Conservation (phyloP, 2,888 invertebrate genomes). For the Saturnia japonica region DNA sequence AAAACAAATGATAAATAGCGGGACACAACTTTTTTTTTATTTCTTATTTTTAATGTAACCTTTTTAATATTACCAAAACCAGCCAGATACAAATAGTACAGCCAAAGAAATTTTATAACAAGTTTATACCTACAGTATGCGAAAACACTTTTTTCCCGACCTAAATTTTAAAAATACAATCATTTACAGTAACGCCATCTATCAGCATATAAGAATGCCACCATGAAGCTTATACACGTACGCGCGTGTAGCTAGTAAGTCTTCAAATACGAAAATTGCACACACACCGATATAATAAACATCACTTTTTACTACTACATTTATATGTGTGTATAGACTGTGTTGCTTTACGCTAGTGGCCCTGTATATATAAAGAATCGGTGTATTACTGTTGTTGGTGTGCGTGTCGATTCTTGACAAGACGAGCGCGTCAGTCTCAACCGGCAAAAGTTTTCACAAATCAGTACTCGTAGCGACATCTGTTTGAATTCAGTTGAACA, state of each 20-base stretch:
- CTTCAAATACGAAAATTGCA: neutral
- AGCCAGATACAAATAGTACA: too few species aligned
- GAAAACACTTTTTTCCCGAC: too few species aligned
- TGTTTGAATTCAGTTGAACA: conserved; percentile 50
- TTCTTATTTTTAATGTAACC: too few species aligned
- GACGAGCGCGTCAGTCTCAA: conserved; percentile 33
- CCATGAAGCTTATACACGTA: neutral
- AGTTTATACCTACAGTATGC: too few species aligned
- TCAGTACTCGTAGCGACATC: conserved; percentile 68
- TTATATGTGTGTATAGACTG: conserved; percentile 35
- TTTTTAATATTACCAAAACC: too few species aligned
- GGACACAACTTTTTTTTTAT: too few species aligned
- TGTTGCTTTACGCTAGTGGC: conserved; percentile 30
- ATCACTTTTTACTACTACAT: conserved; percentile 30
- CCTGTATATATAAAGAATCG: conserved; percentile 20
- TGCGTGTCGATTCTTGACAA: conserved; percentile 42
- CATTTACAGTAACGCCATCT: conserved; percentile 57
- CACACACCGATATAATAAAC: neutral
- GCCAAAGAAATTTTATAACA: too few species aligned
- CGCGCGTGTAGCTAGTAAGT: neutral
- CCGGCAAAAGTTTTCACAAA: conserved; percentile 51
- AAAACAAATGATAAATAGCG: too few species aligned
- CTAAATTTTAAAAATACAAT: too few species aligned
- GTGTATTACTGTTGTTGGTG: conserved; percentile 28
- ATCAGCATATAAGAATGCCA: conserved; percentile 32